Evolutionary conservation across 2,113 vertebrate species (phyloP).

Genomic region (Bothrops jararaca): DNA sequence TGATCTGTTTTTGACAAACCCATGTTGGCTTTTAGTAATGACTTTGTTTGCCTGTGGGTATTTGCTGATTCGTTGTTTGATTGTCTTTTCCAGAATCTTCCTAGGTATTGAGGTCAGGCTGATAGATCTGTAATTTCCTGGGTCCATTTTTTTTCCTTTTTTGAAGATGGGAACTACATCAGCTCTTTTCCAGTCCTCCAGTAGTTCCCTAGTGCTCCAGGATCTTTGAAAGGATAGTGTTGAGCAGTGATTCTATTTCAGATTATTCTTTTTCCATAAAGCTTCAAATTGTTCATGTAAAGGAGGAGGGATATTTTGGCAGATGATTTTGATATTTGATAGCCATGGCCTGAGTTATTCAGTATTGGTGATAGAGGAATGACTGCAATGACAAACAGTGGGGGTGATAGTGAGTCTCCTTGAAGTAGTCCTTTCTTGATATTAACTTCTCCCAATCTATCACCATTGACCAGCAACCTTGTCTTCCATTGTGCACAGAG

Average conservation of each 20-base stretch:
- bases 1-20: too few species aligned
- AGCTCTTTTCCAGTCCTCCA: too few species aligned
- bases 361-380: background rate
- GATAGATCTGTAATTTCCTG: too few species aligned
- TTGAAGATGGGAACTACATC: too few species aligned
- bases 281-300: background rate
- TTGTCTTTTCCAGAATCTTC: too few species aligned
- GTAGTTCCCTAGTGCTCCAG: too few species aligned
- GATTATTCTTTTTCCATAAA: background rate
- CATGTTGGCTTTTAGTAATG: too few species aligned
- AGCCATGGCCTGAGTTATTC: background rate
- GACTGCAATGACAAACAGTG: background rate
- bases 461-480: background rate
- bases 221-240: too few species aligned
- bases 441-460: background rate
- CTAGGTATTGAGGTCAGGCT: too few species aligned
- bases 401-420: background rate
- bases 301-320: background rate
- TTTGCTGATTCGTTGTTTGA: too few species aligned
- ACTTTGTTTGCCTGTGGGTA: too few species aligned
- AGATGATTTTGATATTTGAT: background rate
- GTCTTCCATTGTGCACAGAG: background rate
- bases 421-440: background rate
- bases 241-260: background rate
- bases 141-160: too few species aligned